Conservation (phyloP, 1,140 invertebrate genomes). For the Drosophila pruinosa region DNA sequence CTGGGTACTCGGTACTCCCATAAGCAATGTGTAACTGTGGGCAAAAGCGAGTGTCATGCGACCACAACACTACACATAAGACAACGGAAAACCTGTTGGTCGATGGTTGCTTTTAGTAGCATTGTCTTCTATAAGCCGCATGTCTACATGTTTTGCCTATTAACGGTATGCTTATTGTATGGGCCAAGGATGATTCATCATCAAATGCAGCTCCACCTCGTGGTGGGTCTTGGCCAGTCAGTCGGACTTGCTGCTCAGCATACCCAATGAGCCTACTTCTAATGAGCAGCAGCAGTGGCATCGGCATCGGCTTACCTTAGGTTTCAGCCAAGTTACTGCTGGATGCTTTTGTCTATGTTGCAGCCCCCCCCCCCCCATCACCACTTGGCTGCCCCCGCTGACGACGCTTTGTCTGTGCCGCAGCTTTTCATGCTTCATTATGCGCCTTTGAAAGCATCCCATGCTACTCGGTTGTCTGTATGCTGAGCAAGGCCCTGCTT, state of each 20-base stretch:
- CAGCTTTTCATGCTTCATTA: constrained; percentile 60
- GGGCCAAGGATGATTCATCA: constrained; percentile 14
- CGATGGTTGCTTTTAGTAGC: background rate
- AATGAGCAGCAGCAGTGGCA: constrained; percentile 56
- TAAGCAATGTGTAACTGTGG: background rate
- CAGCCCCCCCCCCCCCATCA: too few species aligned
- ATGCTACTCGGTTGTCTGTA: constrained; percentile 12
- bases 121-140: constrained; percentile 29
- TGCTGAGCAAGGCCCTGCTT: background rate
- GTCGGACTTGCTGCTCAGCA: constrained; percentile 41
- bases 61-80: too few species aligned
- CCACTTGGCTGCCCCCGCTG: too few species aligned
- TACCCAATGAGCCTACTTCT: constrained; percentile 61
- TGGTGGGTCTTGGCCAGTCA: constrained; percentile 15
- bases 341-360: background rate
- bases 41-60: constrained; percentile 46
- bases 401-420: constrained; percentile 58
- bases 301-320: background rate
- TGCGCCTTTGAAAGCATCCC: constrained; percentile 47
- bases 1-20: background rate
- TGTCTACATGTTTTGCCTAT: constrained; percentile 74
- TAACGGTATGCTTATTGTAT: constrained; percentile 42
- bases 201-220: constrained; percentile 40
- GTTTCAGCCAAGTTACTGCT: background rate
- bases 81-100: constrained; percentile 61